Evolutionary conservation across 2,888 invertebrate genomes (phyloP).

Genomic region (Yponomeuta sedellus): DNA sequence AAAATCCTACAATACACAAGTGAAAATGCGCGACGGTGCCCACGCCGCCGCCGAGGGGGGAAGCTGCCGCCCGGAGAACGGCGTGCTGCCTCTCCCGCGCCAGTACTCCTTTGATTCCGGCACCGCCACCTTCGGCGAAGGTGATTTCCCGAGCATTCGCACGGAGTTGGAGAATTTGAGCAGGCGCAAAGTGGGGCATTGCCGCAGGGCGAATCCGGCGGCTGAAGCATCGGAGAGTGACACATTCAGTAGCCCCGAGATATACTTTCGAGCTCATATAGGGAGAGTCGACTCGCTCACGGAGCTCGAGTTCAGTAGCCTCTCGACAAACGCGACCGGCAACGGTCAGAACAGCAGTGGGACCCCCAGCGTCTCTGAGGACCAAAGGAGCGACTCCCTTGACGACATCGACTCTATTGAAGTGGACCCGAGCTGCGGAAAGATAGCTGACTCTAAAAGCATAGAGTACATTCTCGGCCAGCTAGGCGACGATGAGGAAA

Average conservation of each 20-base stretch:
- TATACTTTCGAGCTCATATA: not conserved
- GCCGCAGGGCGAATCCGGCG: too few relatives aligned
- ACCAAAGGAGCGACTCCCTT: not conserved
- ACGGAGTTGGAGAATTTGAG: too few relatives aligned
- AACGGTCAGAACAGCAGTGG: not conserved
- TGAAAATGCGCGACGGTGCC: slow-evolving; percentile 23
- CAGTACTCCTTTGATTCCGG: slow-evolving; percentile 44
- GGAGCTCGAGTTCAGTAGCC: not conserved
- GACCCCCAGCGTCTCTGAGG: not conserved
- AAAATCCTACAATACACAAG: not conserved
- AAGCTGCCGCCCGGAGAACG: slow-evolving; percentile 9
- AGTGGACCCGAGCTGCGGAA: not conserved
- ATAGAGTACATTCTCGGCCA: not conserved
- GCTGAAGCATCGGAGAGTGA: too few relatives aligned
- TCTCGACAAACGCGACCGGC: not conserved
- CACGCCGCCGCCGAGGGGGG: slow-evolving; percentile 28
- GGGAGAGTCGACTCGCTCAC: not conserved
- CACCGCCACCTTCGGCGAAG: slow-evolving; percentile 23
- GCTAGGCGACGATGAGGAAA: slow-evolving; percentile 29
- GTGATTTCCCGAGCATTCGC: too few relatives aligned
- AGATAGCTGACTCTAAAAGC: not conserved
- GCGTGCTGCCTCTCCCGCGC: slow-evolving; percentile 26
- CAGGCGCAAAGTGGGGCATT: too few relatives aligned
- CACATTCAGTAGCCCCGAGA: not conserved
- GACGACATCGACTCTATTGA: not conserved